A percentile compares a stretch with the other conserved stretches of the same genome.
These are phyloP conservation scores for Chionomys nivalis DNA, from an alignment of 2,113 vertebrate genomes.

Conservation along the genomic window DNA sequence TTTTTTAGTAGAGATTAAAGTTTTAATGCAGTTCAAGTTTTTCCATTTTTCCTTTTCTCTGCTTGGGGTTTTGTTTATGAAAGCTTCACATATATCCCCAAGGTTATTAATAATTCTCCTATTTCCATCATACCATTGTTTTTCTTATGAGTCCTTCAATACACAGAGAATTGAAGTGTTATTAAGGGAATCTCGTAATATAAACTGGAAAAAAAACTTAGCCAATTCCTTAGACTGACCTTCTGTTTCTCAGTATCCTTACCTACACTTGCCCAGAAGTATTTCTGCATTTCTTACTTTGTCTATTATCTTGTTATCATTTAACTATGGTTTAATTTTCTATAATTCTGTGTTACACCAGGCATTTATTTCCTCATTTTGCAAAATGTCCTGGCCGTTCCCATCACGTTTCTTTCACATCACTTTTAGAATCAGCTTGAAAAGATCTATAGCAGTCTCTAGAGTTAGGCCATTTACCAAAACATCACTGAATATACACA, in stretches of 20 bases:
- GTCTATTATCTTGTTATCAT: not conserved
- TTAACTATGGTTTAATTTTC: not conserved
- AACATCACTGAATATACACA: not conserved
- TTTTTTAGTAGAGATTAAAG: not conserved
- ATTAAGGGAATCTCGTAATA: not conserved
- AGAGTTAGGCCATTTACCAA: not conserved
- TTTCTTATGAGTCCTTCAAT: conserved; percentile 11
- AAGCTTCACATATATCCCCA: not conserved
- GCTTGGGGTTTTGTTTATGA: conserved; percentile 32
- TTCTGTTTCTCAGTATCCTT: not conserved
- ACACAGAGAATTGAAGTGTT: not conserved
- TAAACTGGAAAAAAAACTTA: not conserved
- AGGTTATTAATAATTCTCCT: not conserved
- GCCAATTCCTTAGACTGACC: not conserved
- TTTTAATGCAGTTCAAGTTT: not conserved
- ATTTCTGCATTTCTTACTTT: not conserved
- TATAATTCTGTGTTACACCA: not conserved
- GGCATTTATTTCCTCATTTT: not conserved
- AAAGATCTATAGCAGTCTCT: not conserved
- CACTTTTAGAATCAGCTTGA: not conserved
- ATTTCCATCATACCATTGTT: not conserved
- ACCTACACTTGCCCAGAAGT: not conserved
- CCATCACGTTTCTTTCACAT: not conserved
- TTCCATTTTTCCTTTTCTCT: not conserved
- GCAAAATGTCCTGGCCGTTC: not conserved